Evolutionary conservation across 53 echinoderm and acorn worm species (phyloP), one percentile per base, ranked within the genome.

Genomic region (Holothuria scabra): DNA sequence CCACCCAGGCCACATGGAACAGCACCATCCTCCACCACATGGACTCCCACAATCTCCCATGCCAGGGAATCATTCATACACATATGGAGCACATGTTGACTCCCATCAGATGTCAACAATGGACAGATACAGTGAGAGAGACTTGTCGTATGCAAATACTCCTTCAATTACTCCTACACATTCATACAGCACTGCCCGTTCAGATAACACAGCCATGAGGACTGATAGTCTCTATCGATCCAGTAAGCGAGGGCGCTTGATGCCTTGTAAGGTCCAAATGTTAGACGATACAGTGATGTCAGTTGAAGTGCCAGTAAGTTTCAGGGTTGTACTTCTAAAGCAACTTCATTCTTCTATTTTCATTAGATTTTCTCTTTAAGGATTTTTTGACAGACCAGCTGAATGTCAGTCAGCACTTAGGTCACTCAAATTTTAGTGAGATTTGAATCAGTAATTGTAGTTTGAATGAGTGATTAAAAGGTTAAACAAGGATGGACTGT

Each of bases 111-210:
- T 78, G 78, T 64, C 82, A 44, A 58, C 67, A 14, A 49, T 76
- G 32, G 86, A 76, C 21, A 62, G 65, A 84, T 60, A 59, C 12
- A 93, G 93, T 62, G 90, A 93, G 37, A 86, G 85, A 8, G 93
- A 93, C 56, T 63, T 86, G 52, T 86, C 86, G 31, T 96, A 96
- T 84, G 91, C 87, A 20, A 86, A 87, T 59, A 91, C 93, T 22
- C 96, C 96, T 5, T 87, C 91, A 8, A 89, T 89, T 28, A 96
- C 96, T 64, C 96, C 96, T 5, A 96, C 96, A 22, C 96, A 96
- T 70, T 96, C 96, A 46, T 96, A 96, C 82, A 96, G 96, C 90
- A 96, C 96, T 32, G 93, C 96, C 13, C 80, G 91, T 20, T 92
- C 92, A 0, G 95, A 92, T 82, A 89, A 91, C 46, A 86, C 84